Conservation (phyloP, 64 coral and sea anemone genomes). For the Pocillopora verrucosa region DNA sequence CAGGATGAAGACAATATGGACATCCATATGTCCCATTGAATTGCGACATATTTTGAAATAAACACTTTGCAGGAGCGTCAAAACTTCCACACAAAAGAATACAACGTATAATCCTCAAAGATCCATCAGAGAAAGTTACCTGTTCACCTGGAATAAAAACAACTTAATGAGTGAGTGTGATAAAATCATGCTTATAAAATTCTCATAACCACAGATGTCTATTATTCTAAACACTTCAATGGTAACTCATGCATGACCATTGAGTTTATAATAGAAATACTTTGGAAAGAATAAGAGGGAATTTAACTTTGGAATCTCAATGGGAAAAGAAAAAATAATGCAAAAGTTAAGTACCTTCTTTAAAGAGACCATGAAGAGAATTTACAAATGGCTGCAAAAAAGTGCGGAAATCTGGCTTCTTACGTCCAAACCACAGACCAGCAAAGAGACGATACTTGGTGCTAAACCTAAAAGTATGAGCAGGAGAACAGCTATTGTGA, state of each 20-base stretch:
- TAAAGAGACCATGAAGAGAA: constrained; percentile 9
- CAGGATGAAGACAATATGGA: constrained; percentile 28
- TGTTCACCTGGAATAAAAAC: not conserved
- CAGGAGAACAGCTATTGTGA: no score
- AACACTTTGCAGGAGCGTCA: constrained; percentile 53
- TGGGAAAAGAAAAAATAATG: not conserved
- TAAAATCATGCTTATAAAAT: not conserved
- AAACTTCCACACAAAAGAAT: constrained; percentile 49
- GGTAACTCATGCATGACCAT: no score
- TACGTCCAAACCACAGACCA: constrained; percentile 46
- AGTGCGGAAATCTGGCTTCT: constrained; percentile 32
- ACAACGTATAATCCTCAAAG: constrained; percentile 2
- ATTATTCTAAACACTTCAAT: no score
- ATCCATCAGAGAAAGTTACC: not conserved
- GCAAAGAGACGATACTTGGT: constrained; percentile 8
- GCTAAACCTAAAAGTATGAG: no score
- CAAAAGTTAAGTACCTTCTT: constrained; percentile 2
- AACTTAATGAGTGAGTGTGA: not conserved
- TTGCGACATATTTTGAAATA: constrained; percentile 39
- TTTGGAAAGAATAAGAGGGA: not conserved
- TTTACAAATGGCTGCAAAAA: constrained; percentile 41
- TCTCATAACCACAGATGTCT: no score
- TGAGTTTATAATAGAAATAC: not conserved
- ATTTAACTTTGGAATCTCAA: not conserved
- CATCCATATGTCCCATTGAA: constrained; percentile 66